phyloP scores from a whole-genome alignment of 53 echinoderm and acorn worm genomes.

The Patiria pectinifera region DNA sequence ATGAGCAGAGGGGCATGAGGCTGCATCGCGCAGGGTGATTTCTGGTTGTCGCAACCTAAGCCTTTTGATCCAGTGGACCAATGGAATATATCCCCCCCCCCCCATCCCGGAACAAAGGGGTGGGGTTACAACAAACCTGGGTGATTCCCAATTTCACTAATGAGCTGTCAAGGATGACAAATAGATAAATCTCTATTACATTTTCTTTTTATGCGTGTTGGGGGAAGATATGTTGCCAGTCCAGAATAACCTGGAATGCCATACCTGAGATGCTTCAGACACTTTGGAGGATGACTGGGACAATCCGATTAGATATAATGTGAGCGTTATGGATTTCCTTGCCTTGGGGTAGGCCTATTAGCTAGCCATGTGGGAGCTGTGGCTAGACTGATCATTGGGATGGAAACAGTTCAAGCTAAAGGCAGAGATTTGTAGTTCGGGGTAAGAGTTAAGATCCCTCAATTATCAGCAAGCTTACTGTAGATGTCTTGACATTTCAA shows the following conservation, averaged over 20 bases:
- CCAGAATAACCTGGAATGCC: not conserved
- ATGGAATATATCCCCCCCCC: not conserved
- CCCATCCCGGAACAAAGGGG: not conserved
- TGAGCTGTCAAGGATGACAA: not conserved
- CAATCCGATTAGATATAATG: constrained; percentile 8
- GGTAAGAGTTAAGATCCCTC: not conserved
- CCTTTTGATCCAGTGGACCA: constrained; percentile 10
- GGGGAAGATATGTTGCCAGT: not conserved
- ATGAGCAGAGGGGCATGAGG: constrained; percentile 32
- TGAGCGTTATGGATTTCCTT: constrained; percentile 8
- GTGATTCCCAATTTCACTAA: constrained; percentile 13
- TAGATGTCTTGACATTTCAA: too few relatives aligned
- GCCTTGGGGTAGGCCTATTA: constrained; percentile 1
- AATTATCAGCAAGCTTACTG: not conserved
- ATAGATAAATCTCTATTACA: not conserved
- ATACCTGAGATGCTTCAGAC: not conserved
- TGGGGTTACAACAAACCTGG: not conserved
- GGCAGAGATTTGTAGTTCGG: not conserved
- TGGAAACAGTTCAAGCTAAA: not conserved
- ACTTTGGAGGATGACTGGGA: not conserved
- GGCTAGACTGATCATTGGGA: not conserved
- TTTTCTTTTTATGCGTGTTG: not conserved
- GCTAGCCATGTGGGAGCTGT: not conserved
- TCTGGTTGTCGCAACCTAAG: not conserved
- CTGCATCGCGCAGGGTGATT: constrained; percentile 28